Evolutionary conservation across 2,888 invertebrate genomes (phyloP).

Genomic region (Agrotis clavis): DNA sequence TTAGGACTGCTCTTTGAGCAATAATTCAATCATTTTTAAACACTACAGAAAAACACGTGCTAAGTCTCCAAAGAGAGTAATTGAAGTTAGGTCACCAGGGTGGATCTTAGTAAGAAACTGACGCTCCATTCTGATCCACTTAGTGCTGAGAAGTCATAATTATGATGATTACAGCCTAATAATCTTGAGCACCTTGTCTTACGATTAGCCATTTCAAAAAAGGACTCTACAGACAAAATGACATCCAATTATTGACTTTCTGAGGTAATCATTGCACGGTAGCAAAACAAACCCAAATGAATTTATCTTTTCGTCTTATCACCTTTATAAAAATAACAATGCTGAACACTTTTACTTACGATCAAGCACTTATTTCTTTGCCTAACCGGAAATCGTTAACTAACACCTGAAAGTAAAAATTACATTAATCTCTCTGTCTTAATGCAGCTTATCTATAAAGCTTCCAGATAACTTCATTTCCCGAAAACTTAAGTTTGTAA

Average conservation of each 20-base stretch:
- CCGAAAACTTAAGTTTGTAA: conserved; percentile 17
- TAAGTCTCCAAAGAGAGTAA: too few species aligned
- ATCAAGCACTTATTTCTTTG: not conserved
- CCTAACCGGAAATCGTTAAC: not conserved
- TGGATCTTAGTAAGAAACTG: too few species aligned
- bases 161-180: too few species aligned
- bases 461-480: conserved; percentile 17
- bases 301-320: not conserved
- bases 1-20: too few species aligned
- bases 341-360: not conserved
- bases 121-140: too few species aligned
- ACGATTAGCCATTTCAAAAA: too few species aligned
- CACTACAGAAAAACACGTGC: too few species aligned
- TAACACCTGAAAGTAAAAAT: conserved; percentile 10
- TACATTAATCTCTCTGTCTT: not conserved
- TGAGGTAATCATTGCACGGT: not conserved
- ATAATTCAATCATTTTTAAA: not conserved
- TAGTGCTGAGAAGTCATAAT: too few species aligned
- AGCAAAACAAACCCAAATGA: not conserved
- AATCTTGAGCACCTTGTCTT: too few species aligned
- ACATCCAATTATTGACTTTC: not conserved
- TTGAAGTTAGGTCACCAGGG: too few species aligned
- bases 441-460: conserved; percentile 9
- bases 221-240: too few species aligned
- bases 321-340: not conserved